These are phyloP conservation scores for Umimayanthus chanpuru DNA, from an alignment of 92 coral and sea anemone genomes.

Conservation along the genomic window DNA sequence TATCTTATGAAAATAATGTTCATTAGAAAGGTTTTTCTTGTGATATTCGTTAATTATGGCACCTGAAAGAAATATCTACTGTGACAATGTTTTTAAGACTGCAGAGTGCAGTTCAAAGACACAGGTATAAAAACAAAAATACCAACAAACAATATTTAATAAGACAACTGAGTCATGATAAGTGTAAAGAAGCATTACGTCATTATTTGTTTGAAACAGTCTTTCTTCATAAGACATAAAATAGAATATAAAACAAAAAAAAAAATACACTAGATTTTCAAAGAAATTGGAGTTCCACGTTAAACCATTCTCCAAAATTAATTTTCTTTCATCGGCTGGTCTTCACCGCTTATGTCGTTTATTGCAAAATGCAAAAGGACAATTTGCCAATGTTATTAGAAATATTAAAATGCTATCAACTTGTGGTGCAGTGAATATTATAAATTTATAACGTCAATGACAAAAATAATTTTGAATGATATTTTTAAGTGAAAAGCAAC, in stretches of 20 bases:
- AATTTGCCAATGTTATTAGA: background rate
- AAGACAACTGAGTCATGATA: background rate
- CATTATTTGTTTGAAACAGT: background rate
- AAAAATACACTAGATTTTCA: background rate
- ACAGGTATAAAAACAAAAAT: background rate
- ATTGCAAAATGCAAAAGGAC: background rate
- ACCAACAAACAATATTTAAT: background rate
- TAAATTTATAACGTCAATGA: background rate
- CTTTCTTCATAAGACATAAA: too few relatives aligned
- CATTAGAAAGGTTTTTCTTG: background rate
- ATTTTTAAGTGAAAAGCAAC: background rate
- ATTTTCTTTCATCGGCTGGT: background rate
- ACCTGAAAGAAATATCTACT: background rate
- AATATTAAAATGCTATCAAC: slow-evolving; percentile 20
- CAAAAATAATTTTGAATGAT: background rate
- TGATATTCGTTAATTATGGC: background rate
- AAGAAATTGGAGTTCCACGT: background rate
- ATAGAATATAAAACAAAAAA: too few relatives aligned
- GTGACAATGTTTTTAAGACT: background rate
- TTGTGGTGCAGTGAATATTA: background rate
- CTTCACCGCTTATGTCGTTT: background rate
- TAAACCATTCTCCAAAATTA: background rate
- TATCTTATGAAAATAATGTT: background rate
- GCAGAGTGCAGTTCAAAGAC: background rate
- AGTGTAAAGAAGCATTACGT: background rate